phyloP scores from a whole-genome alignment of 1,140 invertebrate genomes.

The Saccostrea echinata region DNA sequence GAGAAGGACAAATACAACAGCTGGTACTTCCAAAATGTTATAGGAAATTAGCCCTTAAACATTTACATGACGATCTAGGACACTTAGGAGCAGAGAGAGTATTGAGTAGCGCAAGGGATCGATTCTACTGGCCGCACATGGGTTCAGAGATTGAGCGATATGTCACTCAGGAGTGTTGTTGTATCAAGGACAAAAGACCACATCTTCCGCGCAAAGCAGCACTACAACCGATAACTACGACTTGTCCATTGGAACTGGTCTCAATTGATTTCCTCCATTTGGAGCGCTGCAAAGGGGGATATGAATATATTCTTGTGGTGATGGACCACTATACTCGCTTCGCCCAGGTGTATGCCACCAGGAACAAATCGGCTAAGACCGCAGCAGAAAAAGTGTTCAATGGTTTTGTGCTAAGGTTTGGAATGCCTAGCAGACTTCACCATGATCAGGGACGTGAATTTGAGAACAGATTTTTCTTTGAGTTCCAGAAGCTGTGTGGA shows the following conservation, averaged over 20 bases:
- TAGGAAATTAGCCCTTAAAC: too few species aligned
- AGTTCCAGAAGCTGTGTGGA: constrained; percentile 33
- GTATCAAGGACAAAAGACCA: too few species aligned
- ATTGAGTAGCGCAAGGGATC: constrained; percentile 51
- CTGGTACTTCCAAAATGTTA: too few species aligned
- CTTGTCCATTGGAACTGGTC: constrained; percentile 24
- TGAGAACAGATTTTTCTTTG: constrained; percentile 41
- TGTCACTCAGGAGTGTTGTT: constrained; percentile 35
- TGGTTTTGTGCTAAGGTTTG: constrained; percentile 59
- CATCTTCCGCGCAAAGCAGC: too few species aligned
- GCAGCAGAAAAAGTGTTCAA: too few species aligned
- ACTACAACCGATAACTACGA: constrained; percentile 21
- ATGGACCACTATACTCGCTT: too few species aligned
- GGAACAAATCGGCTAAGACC: too few species aligned
- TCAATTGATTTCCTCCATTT: constrained; percentile 59
- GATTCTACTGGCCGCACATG: constrained; percentile 60
- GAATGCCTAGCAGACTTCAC: constrained; percentile 50
- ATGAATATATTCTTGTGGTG: constrained; percentile 39
- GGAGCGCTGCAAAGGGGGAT: constrained; percentile 5
- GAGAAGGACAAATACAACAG: too few species aligned
- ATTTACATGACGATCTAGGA: too few species aligned
- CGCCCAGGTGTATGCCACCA: too few species aligned
- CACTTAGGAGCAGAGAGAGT: constrained; percentile 57
- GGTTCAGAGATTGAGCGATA: constrained; percentile 47
- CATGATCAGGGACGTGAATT: too few species aligned